phyloP scores from a whole-genome alignment of 2,113 vertebrate species.

The Heloderma charlesbogerti region DNA sequence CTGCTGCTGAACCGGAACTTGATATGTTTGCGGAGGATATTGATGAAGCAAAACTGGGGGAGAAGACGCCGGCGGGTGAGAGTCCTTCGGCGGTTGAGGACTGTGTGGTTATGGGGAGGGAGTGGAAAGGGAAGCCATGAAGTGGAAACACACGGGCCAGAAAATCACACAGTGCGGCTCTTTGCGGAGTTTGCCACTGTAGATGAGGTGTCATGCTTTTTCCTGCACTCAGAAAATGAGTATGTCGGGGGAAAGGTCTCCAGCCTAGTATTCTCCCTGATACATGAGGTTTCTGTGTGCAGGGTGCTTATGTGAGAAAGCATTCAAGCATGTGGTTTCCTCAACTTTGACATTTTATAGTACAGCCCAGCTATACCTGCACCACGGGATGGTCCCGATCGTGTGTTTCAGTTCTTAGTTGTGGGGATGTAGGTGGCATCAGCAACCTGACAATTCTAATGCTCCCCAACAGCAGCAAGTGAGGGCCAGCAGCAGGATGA shows the following conservation, averaged over 20 bases:
- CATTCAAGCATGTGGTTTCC: not conserved
- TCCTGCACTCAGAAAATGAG: not conserved
- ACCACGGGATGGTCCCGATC: not conserved
- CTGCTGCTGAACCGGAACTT: conserved; percentile 73
- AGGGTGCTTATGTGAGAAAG: not conserved
- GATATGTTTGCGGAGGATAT: conserved; percentile 92
- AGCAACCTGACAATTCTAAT: not conserved
- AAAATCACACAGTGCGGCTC: not conserved
- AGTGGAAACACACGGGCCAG: not conserved
- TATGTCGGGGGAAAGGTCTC: not conserved
- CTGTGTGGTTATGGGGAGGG: not conserved
- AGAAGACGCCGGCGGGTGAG: conserved; percentile 35
- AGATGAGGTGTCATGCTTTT: not conserved
- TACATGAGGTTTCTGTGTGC: not conserved
- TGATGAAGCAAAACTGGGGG: conserved; percentile 71
- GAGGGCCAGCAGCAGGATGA: not conserved
- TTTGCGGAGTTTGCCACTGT: conserved; percentile 43
- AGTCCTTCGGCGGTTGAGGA: too few relatives aligned
- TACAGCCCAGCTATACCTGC: not conserved
- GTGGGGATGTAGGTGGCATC: not conserved
- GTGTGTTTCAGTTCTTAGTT: not conserved
- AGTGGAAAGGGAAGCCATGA: not conserved
- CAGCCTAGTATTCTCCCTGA: not conserved
- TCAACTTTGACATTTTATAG: too few relatives aligned
- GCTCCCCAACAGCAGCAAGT: conserved; percentile 8